Conservation (phyloP, 2,888 invertebrate species). For the Sesia bembeciformis region DNA sequence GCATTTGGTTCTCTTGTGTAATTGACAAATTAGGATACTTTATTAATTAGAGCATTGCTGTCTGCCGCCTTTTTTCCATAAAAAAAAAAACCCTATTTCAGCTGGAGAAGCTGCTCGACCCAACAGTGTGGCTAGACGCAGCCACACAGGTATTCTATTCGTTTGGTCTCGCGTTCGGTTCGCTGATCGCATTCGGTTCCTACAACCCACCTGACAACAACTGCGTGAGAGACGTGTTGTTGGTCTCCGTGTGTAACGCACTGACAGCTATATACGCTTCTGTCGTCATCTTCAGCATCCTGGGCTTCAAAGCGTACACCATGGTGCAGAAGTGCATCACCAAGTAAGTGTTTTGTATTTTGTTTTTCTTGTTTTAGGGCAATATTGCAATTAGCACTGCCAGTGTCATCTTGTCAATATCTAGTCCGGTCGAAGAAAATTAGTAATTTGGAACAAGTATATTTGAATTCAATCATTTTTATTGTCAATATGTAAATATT, state of each 20-base stretch:
- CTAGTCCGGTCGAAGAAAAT: too few relatives aligned
- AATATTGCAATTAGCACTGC: too few relatives aligned
- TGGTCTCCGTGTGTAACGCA: slow-evolving; percentile 94
- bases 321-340: slow-evolving; percentile 89
- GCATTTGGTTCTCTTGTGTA: too few relatives aligned
- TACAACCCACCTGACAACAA: slow-evolving; percentile 97
- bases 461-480: too few relatives aligned
- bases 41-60: too few relatives aligned
- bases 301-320: slow-evolving; percentile 95
- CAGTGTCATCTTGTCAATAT: too few relatives aligned
- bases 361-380: background rate
- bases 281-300: slow-evolving; percentile 94
- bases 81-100: slow-evolving; percentile 34
- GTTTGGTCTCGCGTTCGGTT: slow-evolving; percentile 95
- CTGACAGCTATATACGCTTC: slow-evolving; percentile 96
- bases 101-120: slow-evolving; percentile 88
- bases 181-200: slow-evolving; percentile 95
- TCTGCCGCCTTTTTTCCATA: background rate
- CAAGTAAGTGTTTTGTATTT: slow-evolving; percentile 34
- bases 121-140: slow-evolving; percentile 96
- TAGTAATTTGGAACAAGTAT: too few relatives aligned
- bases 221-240: slow-evolving; percentile 91
- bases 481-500: too few relatives aligned
- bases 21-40: too few relatives aligned
- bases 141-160: slow-evolving; percentile 98